Evolutionary conservation across 1,140 invertebrate genomes (phyloP), one percentile per base, ranked within the genome.

Genomic region (Tachypleus tridentatus): DNA sequence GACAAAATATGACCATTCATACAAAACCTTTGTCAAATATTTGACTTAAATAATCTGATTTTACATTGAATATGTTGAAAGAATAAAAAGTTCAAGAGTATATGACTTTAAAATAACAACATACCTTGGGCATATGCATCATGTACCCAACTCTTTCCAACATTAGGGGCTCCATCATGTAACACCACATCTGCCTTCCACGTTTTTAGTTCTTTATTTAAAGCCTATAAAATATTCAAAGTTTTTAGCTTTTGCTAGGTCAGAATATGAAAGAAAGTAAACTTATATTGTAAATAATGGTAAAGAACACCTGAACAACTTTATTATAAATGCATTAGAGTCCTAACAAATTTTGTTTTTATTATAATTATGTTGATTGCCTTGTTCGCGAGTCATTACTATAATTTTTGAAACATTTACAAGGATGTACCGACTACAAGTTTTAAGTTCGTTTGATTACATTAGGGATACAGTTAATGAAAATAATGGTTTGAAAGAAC

Each of bases 111-210:
- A 29, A 29, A 29, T 29, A 29, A 29, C 29, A 10, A 61, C n/a
- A 48, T 68, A 80, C 81, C 80, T 80, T 99, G 97, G 72, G 91
- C 86, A 76, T 94, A 99, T 4, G 97, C 93, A 84, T 99, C 97
- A 76, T 93, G 90, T 3, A 95, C 74, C 97, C 97, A 99, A 78
- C 93, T 98, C 72, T 87, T 84, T 75, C 97, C 97, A 56, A 99
- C 90, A 82, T 99, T 99, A 3, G 97, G 97, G 58, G 97, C 96
- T 74, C 97, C 97, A 79, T 99, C 97, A 76, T 99, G 85, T 3
- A 99, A 80, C 1, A 99, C 88, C 11, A 95, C 83, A 80, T 99
- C 97, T 47, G 90, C 97, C 81, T 98, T 95, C 89, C 92, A 95
- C 29, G 89, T 91, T 79, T 96, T 87, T 11, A 97, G 79, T 77